phyloP scores from a whole-genome alignment of 2,797 vertebrate genomes.

The Babyrousa celebensis region DNA sequence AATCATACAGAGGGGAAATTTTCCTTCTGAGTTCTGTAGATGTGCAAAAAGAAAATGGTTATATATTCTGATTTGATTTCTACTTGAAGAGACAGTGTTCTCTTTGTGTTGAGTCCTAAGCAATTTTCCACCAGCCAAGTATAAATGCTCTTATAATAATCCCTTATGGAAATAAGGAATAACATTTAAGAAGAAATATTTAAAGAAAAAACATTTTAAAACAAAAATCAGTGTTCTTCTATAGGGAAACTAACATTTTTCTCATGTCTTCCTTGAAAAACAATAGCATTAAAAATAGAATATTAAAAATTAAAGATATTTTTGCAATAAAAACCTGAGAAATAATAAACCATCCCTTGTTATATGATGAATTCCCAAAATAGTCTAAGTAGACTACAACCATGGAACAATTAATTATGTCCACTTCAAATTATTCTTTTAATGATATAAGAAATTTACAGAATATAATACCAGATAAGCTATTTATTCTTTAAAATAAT shows the following conservation, averaged over 20 bases:
- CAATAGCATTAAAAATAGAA: constrained; percentile 13
- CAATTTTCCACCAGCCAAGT: neutral
- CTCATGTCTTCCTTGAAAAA: neutral
- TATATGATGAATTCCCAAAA: constrained; percentile 10
- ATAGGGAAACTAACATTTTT: constrained; percentile 26
- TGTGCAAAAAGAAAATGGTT: neutral
- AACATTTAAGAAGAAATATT: constrained; percentile 45
- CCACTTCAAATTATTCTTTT: neutral
- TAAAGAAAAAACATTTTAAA: constrained; percentile 45
- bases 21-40: constrained; percentile 35
- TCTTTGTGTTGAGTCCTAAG: neutral
- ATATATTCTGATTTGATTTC: constrained; percentile 51
- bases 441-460: constrained; percentile 8
- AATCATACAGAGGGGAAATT: neutral
- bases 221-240: constrained; percentile 9
- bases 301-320: constrained; percentile 44
- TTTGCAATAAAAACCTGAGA: neutral
- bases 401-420: constrained; percentile 46
- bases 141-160: constrained; percentile 22
- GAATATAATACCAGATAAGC: neutral
- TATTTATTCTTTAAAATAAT: constrained; percentile 47
- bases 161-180: neutral
- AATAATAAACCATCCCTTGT: neutral
- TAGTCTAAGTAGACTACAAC: neutral
- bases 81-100: constrained; percentile 23